These are phyloP conservation scores for Paedocypris micromegethes DNA, from an alignment of 2,797 vertebrate genomes.

Conservation along the genomic window DNA sequence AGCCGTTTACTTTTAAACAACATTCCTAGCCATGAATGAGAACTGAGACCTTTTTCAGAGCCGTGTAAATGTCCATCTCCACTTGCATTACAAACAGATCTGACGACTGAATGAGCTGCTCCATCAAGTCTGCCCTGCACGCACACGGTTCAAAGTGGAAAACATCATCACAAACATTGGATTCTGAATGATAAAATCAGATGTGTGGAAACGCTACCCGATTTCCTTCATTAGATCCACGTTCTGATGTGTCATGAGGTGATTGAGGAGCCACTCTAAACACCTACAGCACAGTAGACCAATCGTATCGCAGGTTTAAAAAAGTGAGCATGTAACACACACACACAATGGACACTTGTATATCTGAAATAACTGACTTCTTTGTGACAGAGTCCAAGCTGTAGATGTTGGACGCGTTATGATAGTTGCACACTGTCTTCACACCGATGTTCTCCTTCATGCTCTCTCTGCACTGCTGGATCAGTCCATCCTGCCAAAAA, in stretches of 20 bases:
- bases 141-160: background rate
- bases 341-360: too few relatives aligned
- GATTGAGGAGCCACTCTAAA: slow-evolving; percentile 96
- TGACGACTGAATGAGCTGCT: slow-evolving; percentile 87
- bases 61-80: slow-evolving; percentile 97
- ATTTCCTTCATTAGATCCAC: slow-evolving; percentile 94
- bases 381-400: slow-evolving; percentile 93
- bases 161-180: background rate
- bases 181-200: background rate
- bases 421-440: slow-evolving; percentile 89
- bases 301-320: too few relatives aligned
- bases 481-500: slow-evolving; percentile 82
- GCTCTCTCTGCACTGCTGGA: slow-evolving; percentile 96
- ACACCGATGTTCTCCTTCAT: slow-evolving; percentile 96
- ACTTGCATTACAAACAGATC: slow-evolving; percentile 99
- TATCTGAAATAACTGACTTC: slow-evolving; percentile 69
- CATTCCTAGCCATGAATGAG: too few relatives aligned
- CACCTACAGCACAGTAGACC: slow-evolving; percentile 69
- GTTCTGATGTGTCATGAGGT: slow-evolving; percentile 97
- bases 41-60: slow-evolving; percentile 86
- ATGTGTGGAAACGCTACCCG: slow-evolving; percentile 66
- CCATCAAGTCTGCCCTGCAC: slow-evolving; percentile 83
- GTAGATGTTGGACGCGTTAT: slow-evolving; percentile 83
- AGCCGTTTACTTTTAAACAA: too few relatives aligned
- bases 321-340: too few relatives aligned